These are phyloP conservation scores for Macquaria australasica DNA, from an alignment of 2,113 vertebrate genomes.

Conservation along the genomic window DNA sequence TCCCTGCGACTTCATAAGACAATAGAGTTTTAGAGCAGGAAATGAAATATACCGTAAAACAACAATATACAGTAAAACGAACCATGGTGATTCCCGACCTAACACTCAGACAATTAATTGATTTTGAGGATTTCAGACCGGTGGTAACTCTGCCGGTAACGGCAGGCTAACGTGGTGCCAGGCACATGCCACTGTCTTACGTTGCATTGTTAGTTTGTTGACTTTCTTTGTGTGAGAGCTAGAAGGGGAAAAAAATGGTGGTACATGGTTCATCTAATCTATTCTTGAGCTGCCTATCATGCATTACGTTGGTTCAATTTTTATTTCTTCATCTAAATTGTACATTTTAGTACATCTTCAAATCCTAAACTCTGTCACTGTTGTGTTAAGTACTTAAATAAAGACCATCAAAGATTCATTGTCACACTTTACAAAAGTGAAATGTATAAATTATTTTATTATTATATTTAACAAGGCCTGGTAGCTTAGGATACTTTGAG, in stretches of 20 bases:
- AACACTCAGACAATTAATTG: slow-evolving; percentile 7
- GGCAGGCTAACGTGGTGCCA: slow-evolving; percentile 16
- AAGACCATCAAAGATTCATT: neutral
- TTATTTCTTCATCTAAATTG: neutral
- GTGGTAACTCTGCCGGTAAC: slow-evolving; percentile 11
- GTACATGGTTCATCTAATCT: slow-evolving; percentile 44
- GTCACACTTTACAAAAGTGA: neutral
- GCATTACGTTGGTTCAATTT: neutral
- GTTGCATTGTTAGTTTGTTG: slow-evolving; percentile 48
- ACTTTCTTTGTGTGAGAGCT: slow-evolving; percentile 36
- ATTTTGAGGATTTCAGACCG: slow-evolving; percentile 6
- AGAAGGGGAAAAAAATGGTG: neutral
- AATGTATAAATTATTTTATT: neutral
- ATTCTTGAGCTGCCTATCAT: neutral
- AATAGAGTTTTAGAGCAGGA: slow-evolving; percentile 5
- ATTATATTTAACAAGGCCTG: neutral
- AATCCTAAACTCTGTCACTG: neutral
- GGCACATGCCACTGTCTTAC: neutral
- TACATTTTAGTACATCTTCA: neutral
- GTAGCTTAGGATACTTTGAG: neutral
- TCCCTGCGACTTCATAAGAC: slow-evolving; percentile 9
- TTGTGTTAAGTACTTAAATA: neutral
- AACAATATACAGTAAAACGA: slow-evolving; percentile 15
- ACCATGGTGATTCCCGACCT: neutral
- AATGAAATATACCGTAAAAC: slow-evolving; percentile 29